phyloP scores from a whole-genome alignment of 2,797 vertebrate species.

The Dipus sagitta region DNA sequence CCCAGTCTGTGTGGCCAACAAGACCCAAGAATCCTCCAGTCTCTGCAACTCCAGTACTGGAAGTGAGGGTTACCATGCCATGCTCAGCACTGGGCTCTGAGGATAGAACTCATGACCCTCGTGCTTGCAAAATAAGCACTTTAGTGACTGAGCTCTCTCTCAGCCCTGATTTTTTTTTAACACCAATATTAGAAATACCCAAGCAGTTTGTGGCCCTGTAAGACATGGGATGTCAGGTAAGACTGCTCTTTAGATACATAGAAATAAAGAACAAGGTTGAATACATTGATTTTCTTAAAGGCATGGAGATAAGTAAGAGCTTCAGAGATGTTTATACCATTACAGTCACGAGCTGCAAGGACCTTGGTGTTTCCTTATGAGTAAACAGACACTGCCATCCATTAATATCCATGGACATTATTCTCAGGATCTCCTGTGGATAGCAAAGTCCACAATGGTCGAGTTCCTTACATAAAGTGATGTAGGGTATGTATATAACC shows the following conservation, averaged over 20 bases:
- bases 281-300: neutral
- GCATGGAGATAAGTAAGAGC: neutral
- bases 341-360: neutral
- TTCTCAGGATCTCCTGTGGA: neutral
- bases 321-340: neutral
- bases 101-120: too few species aligned
- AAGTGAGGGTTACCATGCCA: too few species aligned
- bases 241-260: neutral
- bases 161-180: neutral
- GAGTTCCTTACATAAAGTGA: neutral
- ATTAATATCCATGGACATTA: neutral
- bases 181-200: neutral
- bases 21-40: too few species aligned
- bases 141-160: too few species aligned
- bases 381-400: neutral
- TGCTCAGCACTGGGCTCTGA: too few species aligned
- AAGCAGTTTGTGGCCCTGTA: neutral
- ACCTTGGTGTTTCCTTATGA: neutral
- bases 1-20: too few species aligned
- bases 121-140: too few species aligned
- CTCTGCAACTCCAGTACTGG: too few species aligned
- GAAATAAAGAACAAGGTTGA: slow-evolving; percentile 11
- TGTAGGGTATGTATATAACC: neutral
- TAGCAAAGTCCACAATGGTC: neutral
- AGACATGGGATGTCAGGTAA: neutral